Base-by-base conservation (phyloP, 2,113 vertebrate species). In the Greenwoodochromis staneri region DNA sequence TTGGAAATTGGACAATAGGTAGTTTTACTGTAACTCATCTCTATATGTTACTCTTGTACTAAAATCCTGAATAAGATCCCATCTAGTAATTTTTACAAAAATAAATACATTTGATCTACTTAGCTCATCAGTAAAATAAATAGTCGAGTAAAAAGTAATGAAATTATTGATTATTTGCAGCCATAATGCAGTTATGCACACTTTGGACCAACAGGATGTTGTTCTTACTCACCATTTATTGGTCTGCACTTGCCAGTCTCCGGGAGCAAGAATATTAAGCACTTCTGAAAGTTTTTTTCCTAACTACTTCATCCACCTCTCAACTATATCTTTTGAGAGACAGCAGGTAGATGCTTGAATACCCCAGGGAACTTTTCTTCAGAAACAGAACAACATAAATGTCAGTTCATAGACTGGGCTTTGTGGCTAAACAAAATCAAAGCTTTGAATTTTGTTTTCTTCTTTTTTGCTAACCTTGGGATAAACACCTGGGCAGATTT, bases 341-440 rank as follows among this genome's bases (percentile, higher is more conserved):
- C 83, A 71, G 21, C 59, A 40, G 76, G 69, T 76, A 78, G 88
- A 87, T 16, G 47, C 82, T 78, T 81, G 54, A 86, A 84, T 81
- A 88, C 38, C 80, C 63, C n/a, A 31, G 66, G 87, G 88, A 89
- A 78, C 24, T 40, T 57, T 84, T 76, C 81, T 66, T 73, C 71
- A 80, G 55, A 89, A 59, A 45, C 9, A 82, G 82, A 45, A 85
- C 82, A 86, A 88, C 81, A 85, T 29, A 78, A 89, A 89, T 82
- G 82, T 91, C 91, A 87, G 61, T 13, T 42, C 69, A 71, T 84
- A 57, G 9, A 51, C 87, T 4, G 19, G 82, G 87, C 91, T 63
- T 88, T 73, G 27, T 86, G 42, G 87, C 80, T 29, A 84, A 69
- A 85, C 24, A 81, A 83, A 86, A 86, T 88, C 87, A 88, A 90